Percentiles rank a stretch among this genome's conserved stretches.
phyloP scores from a whole-genome alignment of 2,113 vertebrate genomes.

The Boulengeromyrus knoepffleri region DNA sequence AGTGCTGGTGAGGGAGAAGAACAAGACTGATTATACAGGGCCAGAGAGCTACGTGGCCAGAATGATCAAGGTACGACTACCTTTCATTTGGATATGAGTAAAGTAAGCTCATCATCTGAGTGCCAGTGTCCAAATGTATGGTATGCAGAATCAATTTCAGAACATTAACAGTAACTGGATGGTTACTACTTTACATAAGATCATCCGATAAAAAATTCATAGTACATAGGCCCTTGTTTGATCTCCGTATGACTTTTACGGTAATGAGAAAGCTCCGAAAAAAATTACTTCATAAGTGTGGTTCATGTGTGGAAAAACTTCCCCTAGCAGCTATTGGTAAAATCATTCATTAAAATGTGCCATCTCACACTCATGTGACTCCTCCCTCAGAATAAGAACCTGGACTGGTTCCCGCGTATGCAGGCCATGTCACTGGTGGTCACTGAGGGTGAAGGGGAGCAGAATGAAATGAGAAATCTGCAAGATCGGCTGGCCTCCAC shows the following conservation, averaged over 20 bases:
- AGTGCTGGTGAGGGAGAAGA: conserved; percentile 87
- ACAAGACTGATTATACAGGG: conserved; percentile 93
- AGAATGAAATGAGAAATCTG: conserved; percentile 89
- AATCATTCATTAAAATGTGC: not conserved
- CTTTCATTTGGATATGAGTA: not conserved
- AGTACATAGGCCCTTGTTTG: not conserved
- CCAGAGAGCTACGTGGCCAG: conserved; percentile 92
- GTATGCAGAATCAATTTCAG: not conserved
- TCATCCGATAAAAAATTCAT: not conserved
- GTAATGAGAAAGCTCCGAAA: not conserved
- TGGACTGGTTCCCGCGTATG: conserved; percentile 98
- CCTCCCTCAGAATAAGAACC: conserved; percentile 78
- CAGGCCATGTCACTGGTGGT: conserved; percentile 96
- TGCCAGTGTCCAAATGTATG: not conserved
- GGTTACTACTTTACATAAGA: not conserved
- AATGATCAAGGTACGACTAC: conserved; percentile 84
- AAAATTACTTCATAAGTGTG: not conserved
- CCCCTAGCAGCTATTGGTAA: not conserved
- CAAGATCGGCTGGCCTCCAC: conserved; percentile 83
- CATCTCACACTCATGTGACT: not conserved
- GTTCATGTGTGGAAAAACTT: not conserved
- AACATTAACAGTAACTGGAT: not conserved
- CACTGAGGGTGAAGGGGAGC: conserved; percentile 86
- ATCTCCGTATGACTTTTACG: not conserved
- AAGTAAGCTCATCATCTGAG: not conserved